These are phyloP conservation scores for Meloidogyne floridensis DNA, from an alignment of 1,140 invertebrate species.

Conservation along the genomic window DNA sequence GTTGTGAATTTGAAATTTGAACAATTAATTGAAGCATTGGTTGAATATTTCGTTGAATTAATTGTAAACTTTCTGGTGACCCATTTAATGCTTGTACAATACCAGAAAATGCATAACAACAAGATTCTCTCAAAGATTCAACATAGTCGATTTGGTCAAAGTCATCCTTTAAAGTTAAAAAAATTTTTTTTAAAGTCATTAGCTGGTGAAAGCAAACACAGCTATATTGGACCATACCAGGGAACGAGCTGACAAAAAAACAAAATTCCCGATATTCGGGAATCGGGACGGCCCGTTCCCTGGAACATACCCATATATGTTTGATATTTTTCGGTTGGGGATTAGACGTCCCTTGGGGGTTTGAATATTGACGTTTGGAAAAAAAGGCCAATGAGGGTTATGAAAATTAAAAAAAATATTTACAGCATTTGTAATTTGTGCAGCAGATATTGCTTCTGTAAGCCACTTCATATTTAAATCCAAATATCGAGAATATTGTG, in stretches of 20 bases:
- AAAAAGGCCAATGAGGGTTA: background rate
- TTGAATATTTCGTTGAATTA: slow-evolving; percentile 35
- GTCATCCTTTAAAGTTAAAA: slow-evolving; percentile 55
- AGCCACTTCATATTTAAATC: slow-evolving; percentile 46
- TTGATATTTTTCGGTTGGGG: too few species aligned
- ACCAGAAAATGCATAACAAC: slow-evolving; percentile 58
- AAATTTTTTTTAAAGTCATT: background rate
- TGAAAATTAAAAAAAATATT: slow-evolving; percentile 12
- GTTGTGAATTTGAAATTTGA: slow-evolving; percentile 39
- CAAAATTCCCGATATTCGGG: too few species aligned
- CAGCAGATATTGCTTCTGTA: slow-evolving; percentile 55
- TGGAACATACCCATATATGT: too few species aligned
- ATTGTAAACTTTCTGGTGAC: slow-evolving; percentile 20
- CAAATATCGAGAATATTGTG: slow-evolving; percentile 54
- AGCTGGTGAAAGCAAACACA: too few species aligned
- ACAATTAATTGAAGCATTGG: slow-evolving; percentile 42
- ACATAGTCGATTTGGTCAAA: slow-evolving; percentile 62
- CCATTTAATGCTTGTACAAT: slow-evolving; percentile 56
- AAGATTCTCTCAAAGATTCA: slow-evolving; percentile 55
- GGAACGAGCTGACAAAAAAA: too few species aligned
- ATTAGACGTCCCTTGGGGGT: too few species aligned
- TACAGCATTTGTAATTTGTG: slow-evolving; percentile 57
- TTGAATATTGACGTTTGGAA: background rate
- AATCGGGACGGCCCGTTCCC: too few species aligned
- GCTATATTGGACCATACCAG: too few species aligned